Evolutionary conservation across 2,888 invertebrate genomes (phyloP), one percentile per base, ranked within the genome.

Genomic region (Microdon myrmicae): DNA sequence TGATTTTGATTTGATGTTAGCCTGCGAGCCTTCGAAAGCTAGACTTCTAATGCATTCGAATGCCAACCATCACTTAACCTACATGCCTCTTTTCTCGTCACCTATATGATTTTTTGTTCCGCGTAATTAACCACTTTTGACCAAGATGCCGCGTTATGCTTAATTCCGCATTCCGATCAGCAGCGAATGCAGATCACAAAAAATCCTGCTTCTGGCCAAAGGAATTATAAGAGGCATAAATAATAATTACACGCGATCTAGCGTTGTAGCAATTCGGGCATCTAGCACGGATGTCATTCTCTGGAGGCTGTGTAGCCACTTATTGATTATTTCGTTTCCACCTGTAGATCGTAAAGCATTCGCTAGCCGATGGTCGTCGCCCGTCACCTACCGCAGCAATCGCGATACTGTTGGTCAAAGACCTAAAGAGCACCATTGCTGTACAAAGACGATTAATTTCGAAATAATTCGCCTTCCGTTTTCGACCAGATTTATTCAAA

Each of bases 271-370:
- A n/a, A n/a, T n/a, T n/a, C n/a, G n/a, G n/a, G n/a, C n/a, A n/a
- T n/a, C n/a, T n/a, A n/a, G n/a, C n/a, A 16, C 61, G 55, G 29
- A 49, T 61, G 61, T 61, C 61, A 61, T 61, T 55, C 39, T 26
- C 25, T 31, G n/a, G 9, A 61, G 43, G 44, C 61, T 47, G 54
- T 56, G 31, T 14, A 49, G 54, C 49, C 55, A 49, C 55, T 44
- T 55, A 56, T 61, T 61, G 61, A 61, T 61, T 61, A 61, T 44
- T 49, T 49, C 13, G 39, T 61, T 44, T 56, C 48, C 61, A 61
- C 61, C 61, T 55, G 60, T 54, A 25, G 43, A 14, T 23, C 26
- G 31, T 23, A 34, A 35, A 34, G n/a, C 28, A 53, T 29, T 17
- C 43, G 28, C 47, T 16, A 23, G 22, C 29, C 38, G 34, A n/a